phyloP scores from a whole-genome alignment of 1,140 invertebrate species.

The Megathymus violae region DNA sequence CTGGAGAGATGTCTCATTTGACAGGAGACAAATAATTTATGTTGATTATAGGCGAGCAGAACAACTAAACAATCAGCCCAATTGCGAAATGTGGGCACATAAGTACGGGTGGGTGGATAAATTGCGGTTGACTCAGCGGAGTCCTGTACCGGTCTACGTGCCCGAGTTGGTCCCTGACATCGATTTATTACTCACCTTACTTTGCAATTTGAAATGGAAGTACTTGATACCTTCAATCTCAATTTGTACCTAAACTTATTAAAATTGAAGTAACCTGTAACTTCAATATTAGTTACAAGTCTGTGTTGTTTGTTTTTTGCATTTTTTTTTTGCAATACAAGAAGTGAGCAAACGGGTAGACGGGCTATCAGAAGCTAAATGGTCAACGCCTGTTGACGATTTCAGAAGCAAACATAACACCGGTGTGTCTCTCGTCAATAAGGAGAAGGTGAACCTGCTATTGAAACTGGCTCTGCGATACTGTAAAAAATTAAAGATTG shows the following conservation, averaged over 20 bases:
- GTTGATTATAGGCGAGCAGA: slow-evolving; percentile 18
- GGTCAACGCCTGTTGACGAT: too few species aligned
- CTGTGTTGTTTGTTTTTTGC: neutral
- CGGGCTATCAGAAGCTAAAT: too few species aligned
- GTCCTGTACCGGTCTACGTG: slow-evolving; percentile 14
- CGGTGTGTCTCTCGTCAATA: too few species aligned
- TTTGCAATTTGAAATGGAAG: slow-evolving; percentile 15
- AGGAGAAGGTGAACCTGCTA: too few species aligned
- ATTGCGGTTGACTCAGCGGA: slow-evolving; percentile 26
- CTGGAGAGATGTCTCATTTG: slow-evolving; percentile 10
- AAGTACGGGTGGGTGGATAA: slow-evolving; percentile 27
- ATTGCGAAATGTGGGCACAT: slow-evolving; percentile 26
- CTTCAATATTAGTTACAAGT: neutral
- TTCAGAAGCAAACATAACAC: too few species aligned
- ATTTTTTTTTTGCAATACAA: too few species aligned
- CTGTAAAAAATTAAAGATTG: too few species aligned
- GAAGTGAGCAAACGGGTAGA: too few species aligned
- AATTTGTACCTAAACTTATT: neutral
- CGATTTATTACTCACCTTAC: slow-evolving; percentile 19
- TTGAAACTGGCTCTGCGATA: too few species aligned
- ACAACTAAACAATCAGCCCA: slow-evolving; percentile 27
- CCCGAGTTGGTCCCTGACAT: neutral
- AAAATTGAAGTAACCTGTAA: neutral
- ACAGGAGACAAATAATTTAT: slow-evolving; percentile 23
- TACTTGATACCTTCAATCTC: neutral